Conservation (phyloP, 2,113 vertebrate species). For the Jacana jacana region DNA sequence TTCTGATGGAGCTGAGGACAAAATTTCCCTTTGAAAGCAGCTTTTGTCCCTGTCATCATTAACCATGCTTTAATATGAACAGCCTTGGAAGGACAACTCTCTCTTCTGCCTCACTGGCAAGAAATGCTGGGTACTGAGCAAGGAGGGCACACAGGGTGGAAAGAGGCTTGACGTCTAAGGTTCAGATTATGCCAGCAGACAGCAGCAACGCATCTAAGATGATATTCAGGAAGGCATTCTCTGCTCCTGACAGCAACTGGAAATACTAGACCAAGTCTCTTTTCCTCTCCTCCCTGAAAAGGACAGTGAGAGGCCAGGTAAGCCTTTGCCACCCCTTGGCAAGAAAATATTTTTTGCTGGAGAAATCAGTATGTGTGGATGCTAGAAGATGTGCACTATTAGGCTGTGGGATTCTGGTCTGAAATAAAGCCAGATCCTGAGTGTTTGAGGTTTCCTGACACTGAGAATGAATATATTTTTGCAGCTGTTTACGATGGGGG, state of each 20-base stretch:
- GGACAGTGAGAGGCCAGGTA: background rate
- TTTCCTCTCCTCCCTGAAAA: background rate
- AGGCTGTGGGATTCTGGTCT: background rate
- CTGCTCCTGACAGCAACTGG: background rate
- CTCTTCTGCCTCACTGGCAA: background rate
- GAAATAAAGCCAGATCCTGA: background rate
- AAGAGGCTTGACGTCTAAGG: background rate
- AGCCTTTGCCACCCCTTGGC: background rate
- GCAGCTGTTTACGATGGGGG: rapidly evolving
- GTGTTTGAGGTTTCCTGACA: background rate
- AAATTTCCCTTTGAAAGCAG: background rate
- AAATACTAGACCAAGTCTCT: background rate
- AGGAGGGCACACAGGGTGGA: rapidly evolving
- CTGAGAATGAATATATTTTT: background rate
- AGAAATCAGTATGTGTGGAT: rapidly evolving
- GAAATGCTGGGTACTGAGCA: background rate
- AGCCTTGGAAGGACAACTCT: background rate
- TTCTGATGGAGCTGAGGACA: background rate
- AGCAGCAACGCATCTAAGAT: background rate
- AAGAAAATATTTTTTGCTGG: background rate
- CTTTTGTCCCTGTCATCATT: background rate
- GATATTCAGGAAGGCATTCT: background rate
- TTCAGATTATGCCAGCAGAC: background rate
- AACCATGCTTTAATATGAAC: background rate
- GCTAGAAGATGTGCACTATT: background rate